Evolutionary conservation across 2,888 invertebrate genomes (phyloP).

Genomic region (Spicauda simplicius): DNA sequence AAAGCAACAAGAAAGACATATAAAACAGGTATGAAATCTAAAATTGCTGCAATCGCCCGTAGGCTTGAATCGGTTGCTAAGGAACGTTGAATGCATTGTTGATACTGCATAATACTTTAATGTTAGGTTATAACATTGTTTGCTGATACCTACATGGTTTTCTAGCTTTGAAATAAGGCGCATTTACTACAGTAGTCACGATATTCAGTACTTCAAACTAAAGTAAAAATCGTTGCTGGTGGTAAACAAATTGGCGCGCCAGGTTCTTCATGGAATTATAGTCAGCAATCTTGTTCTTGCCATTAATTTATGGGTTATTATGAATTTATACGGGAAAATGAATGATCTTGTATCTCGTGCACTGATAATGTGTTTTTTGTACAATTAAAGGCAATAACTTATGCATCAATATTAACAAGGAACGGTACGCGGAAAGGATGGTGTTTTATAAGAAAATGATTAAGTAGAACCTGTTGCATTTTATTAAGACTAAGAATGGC

Average conservation of each 20-base stretch:
- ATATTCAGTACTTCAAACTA: neutral
- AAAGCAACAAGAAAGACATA: neutral
- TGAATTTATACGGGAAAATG: conserved; percentile 4
- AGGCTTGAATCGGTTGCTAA: neutral
- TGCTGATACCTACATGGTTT: neutral
- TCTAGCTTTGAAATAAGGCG: neutral
- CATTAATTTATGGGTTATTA: conserved; percentile 5
- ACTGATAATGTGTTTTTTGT: conserved; percentile 13
- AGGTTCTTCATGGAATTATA: neutral
- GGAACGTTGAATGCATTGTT: neutral
- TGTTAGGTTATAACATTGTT: neutral
- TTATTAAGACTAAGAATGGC: neutral
- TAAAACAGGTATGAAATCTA: neutral
- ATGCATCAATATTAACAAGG: conserved; percentile 8
- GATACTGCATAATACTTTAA: neutral
- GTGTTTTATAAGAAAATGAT: conserved; percentile 14
- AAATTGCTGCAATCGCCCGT: neutral
- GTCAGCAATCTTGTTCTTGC: neutral
- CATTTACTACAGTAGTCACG: neutral
- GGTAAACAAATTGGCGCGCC: neutral
- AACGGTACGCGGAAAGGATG: conserved; percentile 2
- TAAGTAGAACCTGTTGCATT: conserved; percentile 18
- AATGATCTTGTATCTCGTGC: neutral
- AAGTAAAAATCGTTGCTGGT: neutral
- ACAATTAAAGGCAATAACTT: conserved; percentile 2